Base-by-base conservation (phyloP, 2,888 invertebrate species). In the Strigamia transsilvanica region DNA sequence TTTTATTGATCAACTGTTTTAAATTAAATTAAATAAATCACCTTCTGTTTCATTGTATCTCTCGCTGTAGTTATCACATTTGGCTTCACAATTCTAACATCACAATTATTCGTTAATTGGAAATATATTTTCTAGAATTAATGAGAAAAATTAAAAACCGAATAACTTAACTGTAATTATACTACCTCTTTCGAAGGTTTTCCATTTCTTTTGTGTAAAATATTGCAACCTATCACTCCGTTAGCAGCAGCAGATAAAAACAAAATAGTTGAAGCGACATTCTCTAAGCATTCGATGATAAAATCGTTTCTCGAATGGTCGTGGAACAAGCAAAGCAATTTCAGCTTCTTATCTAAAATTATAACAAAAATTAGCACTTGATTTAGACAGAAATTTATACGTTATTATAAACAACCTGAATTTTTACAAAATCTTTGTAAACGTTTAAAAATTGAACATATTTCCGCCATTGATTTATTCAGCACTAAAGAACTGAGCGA, bases 121-220 rank as follows among this genome's bases (percentile, higher is more conserved):
- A 78, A 78, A 78, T 78, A 6, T 4, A 18, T 78, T 78, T 78
- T 78, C 78, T 78, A 18, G 21, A 73, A 78, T 78, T 38, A 38
- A 32, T 5, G 27, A 78, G n/a, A n/a, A 61, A 61, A 23, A 61
- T 61, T 61, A 18, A 18, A 56, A 6, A 27, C 1, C 27, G 27
- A 27, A 27, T 12, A 61, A 23, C 0, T 61, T 9, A 61, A 61
- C 27, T 1, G 27, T 27, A 18, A 18, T 61, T 21, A 15, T 15
- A 61, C 23, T 21, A 38, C 38, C 38, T 61, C 61, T 61, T 61
- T 61, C 2, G 18, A 23, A 10, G 23, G 21, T 61, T 61, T 61
- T 61, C 61, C 23, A 23, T 21, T 61, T 61, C 61, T 61, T 61
- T 61, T 61, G 18, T 61, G 61, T 12, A 23, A 23, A 61, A 61